These are phyloP conservation scores for Bellardia pandia DNA, from an alignment of 2,888 invertebrate species.

Conservation along the genomic window DNA sequence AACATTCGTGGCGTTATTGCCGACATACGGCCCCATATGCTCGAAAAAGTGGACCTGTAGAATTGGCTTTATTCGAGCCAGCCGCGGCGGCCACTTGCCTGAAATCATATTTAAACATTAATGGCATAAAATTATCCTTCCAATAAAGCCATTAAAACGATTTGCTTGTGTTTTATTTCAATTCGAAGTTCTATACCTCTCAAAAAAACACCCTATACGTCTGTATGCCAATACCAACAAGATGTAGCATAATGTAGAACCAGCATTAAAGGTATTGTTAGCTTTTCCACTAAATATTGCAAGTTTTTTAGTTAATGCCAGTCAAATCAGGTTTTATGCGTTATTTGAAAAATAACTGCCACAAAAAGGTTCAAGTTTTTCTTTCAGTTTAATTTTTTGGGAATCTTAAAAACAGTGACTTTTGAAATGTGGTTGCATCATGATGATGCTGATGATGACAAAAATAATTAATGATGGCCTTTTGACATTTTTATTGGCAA, in stretches of 20 bases:
- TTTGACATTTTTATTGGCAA: slow-evolving; percentile 43
- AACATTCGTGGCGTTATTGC: no score
- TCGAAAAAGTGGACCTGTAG: no score
- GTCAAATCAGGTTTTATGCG: slow-evolving; percentile 56
- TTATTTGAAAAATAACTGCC: slow-evolving; percentile 38
- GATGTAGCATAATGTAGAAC: not conserved
- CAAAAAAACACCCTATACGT: no score
- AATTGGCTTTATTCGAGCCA: no score
- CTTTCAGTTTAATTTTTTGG: not conserved
- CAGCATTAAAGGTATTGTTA: slow-evolving; percentile 15
- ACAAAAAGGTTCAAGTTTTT: not conserved
- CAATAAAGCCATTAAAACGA: no score
- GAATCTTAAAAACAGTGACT: slow-evolving; percentile 3
- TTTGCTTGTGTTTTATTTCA: no score
- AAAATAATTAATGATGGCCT: slow-evolving; percentile 38
- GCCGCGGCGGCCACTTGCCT: no score
- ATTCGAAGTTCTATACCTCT: no score
- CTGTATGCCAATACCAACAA: not conserved
- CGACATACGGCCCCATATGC: no score
- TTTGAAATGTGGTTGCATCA: slow-evolving; percentile 12
- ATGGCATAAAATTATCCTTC: no score
- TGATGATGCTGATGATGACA: not conserved
- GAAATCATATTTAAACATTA: no score
- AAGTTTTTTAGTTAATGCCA: slow-evolving; percentile 36
- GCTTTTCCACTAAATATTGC: slow-evolving; percentile 30